phyloP scores from a whole-genome alignment of 2,888 invertebrate genomes.

The Hoplodrina ambigua region DNA sequence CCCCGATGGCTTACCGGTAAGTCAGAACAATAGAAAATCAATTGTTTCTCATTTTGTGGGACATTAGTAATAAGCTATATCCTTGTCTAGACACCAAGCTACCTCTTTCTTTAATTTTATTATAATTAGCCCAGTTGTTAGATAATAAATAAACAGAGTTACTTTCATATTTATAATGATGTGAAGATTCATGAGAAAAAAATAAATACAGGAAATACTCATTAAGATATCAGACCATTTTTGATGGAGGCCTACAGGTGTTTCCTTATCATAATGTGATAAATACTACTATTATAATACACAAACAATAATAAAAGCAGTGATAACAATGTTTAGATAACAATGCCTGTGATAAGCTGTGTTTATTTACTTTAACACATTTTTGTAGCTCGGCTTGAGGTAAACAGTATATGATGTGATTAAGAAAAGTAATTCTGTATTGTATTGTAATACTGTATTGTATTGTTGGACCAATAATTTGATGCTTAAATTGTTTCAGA shows the following conservation, averaged over 20 bases:
- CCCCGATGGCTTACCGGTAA: no score
- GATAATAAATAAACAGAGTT: no score
- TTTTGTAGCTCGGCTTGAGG: slow-evolving; percentile 9
- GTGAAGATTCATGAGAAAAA: background rate
- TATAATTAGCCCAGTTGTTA: no score
- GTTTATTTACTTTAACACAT: slow-evolving; percentile 56
- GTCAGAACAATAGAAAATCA: no score
- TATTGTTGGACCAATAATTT: background rate
- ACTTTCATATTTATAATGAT: no score
- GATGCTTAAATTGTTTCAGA: background rate
- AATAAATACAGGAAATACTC: slow-evolving; percentile 11
- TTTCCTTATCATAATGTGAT: slow-evolving; percentile 32
- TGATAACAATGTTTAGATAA: slow-evolving; percentile 55
- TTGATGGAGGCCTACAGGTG: slow-evolving; percentile 19
- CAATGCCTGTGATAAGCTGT: slow-evolving; percentile 42
- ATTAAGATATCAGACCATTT: slow-evolving; percentile 4
- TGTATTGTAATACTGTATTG: background rate
- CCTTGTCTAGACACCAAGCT: no score
- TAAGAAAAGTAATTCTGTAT: background rate
- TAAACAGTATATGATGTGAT: slow-evolving; percentile 6
- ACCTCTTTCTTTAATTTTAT: no score
- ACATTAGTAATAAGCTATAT: no score
- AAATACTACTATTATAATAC: slow-evolving; percentile 30
- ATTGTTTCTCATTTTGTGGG: no score
- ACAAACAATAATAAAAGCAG: slow-evolving; percentile 44